These are phyloP conservation scores for Emydocephalus ijimae DNA, from an alignment of 2,113 vertebrate species.

Conservation along the genomic window DNA sequence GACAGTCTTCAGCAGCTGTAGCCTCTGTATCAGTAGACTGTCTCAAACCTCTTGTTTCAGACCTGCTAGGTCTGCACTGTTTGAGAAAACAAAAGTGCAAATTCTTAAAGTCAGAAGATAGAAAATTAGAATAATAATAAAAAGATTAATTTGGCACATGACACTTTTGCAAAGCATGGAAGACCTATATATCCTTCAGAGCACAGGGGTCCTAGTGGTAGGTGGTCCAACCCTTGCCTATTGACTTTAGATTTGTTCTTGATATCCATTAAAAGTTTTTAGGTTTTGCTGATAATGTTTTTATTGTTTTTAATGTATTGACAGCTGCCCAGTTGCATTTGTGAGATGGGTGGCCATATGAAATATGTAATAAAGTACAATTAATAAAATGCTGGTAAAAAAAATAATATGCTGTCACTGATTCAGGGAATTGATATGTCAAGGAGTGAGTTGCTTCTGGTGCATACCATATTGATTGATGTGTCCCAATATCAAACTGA, in stretches of 20 bases:
- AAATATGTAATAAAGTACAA: not conserved
- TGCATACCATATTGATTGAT: not conserved
- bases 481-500: not conserved
- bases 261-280: not conserved
- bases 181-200: not conserved
- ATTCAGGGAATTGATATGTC: not conserved
- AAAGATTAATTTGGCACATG: not conserved
- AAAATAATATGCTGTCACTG: not conserved
- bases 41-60: not conserved
- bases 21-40: not conserved
- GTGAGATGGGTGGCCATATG: not conserved
- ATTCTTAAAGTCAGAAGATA: not conserved
- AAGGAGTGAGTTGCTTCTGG: not conserved
- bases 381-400: not conserved
- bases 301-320: not conserved
- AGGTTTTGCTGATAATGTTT: not conserved
- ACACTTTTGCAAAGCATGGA: not conserved
- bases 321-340: not conserved
- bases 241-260: not conserved
- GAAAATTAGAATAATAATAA: not conserved
- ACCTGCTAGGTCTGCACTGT: not conserved
- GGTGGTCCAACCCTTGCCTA: not conserved
- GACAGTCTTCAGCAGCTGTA: not conserved
- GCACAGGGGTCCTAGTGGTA: not conserved
- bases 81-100: not conserved